Base-by-base conservation (phyloP, 2,797 vertebrate species). In the Alcedo quadribrachys region DNA sequence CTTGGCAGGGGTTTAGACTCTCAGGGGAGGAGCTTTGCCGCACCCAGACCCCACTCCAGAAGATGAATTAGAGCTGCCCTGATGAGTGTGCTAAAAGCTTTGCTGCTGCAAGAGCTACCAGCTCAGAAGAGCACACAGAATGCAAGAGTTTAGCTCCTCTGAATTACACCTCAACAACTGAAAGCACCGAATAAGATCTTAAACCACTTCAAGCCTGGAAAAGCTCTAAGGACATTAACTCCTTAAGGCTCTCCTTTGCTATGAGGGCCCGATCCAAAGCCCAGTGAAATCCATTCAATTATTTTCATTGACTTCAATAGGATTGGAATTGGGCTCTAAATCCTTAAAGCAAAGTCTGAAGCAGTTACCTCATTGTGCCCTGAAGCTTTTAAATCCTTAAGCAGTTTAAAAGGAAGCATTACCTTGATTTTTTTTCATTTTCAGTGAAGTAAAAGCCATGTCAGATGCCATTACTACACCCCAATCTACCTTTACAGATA, bases 361-460 rank as follows among this genome's bases (percentile, higher is more conserved):
- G 92, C 43, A 78, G 66, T 71, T 76, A 90, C 84, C 19, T 69
- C 30, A 6, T 84, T 71, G 81, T 66, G 51, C n/a, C 58, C 62
- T 62, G 28, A 69, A 85, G 73, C 46, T 93, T 94, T 94, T 66
- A 93, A 90, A 93, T 80, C 76, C 60, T 92, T 90, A 92, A 95
- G 62, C 51, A 90, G 58, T 76, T 89, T 92, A 89, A 85, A 90
- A 88, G 45, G 57, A 82, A 87, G 40, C 2, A 0, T 62, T 80
- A 37, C 81, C 68, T 92, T 82, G 20, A 53, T 85, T 82, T 91
- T 32, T 32, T 50, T 30, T 35, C 13, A 73, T 77, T 86, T 54
- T 82, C 53, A 87, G 43, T n/a, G 76, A 90, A 93, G 40, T 65
- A 57, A 87, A 90, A 83, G 25, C 20, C 40, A 61, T 45, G n/a